These are phyloP conservation scores for Salticus scenicus DNA, from an alignment of 2,888 invertebrate genomes.

Conservation along the genomic window DNA sequence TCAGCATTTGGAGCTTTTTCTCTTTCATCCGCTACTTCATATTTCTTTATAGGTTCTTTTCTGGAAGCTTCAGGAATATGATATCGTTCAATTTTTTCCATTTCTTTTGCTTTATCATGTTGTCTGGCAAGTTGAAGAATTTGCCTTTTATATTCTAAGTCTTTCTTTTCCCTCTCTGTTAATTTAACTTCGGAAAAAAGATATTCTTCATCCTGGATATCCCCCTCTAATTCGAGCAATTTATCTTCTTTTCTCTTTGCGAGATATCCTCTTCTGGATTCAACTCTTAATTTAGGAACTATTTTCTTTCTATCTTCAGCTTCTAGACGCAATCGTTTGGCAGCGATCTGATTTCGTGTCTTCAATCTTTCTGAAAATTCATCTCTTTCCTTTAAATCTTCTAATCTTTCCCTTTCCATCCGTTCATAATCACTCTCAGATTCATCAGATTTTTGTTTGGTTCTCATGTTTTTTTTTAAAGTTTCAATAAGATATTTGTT, in stretches of 20 bases:
- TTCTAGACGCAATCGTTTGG: constrained; percentile 91
- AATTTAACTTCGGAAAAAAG: constrained; percentile 90
- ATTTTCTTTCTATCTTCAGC: constrained; percentile 89
- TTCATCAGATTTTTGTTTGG: constrained; percentile 72
- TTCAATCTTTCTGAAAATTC: constrained; percentile 93
- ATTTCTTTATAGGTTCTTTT: constrained; percentile 74
- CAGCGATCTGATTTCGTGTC: constrained; percentile 88
- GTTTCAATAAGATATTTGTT: too few relatives aligned
- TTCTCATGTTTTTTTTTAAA: too few relatives aligned
- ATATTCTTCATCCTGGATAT: constrained; percentile 96
- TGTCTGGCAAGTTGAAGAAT: constrained; percentile 92
- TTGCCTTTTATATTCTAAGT: constrained; percentile 92
- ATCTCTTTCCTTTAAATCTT: constrained; percentile 93
- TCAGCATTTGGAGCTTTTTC: constrained; percentile 82
- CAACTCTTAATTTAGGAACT: constrained; percentile 89
- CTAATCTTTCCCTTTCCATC: constrained; percentile 85
- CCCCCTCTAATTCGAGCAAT: constrained; percentile 93
- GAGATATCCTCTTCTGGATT: constrained; percentile 94
- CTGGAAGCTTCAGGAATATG: constrained; percentile 88
- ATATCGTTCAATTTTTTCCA: constrained; percentile 94
- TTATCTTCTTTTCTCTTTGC: constrained; percentile 98
- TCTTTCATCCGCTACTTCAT: constrained; percentile 89
- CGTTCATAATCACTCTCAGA: constrained; percentile 79
- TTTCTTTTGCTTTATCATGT: constrained; percentile 94
- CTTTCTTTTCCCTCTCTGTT: constrained; percentile 88